Evolutionary conservation across 2,113 vertebrate species (phyloP), one percentile per base, ranked within the genome.

Genomic region (Corapipo altera): DNA sequence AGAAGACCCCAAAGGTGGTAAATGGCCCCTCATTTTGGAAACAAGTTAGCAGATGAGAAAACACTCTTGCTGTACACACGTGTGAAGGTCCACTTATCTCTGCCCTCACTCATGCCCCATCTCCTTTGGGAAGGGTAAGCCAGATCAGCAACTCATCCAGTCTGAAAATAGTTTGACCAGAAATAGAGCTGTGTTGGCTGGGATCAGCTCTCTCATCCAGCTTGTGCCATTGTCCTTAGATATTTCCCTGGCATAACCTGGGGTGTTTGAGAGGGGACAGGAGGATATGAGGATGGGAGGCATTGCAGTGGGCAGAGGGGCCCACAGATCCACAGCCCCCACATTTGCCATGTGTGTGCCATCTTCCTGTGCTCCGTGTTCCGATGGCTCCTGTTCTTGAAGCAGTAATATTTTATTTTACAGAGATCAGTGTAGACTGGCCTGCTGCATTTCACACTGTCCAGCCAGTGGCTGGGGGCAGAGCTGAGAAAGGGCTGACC

Each of bases 221-320:
- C 16, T 74, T 54, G 27, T 72, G 43, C 37, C 1, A 2, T 49
- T 44, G 49, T 39, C 14, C 43, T 55, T 32, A 23, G 32, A n/a
- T 39, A 15, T 70, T 83, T 80, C 37, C 27, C 35, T 49, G 74
- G 43, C 37, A 27, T 46, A 48, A 43, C 15, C 27, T 48, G 43
- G 33, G 10, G 11, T 32, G 27, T 89, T 28, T 71, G 58, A 72
- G 57, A 39, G 41, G 58, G 24, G 6, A 4, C 24, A 17, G 51
- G 24, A 28, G 37, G 19, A 61, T n/a, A 57, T 11, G 33, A 67
- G 41, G 12, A 58, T 49, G 35, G 55, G 41, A 78, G 30, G 41
- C 49, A 27, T 0, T 18, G 72, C 0, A 0, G 32, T 39, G 49
- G 39, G 0, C 4, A 91, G 52, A 61, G 30, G 26, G 30, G 39